Base-by-base conservation (phyloP, 1,140 invertebrate genomes). In the Ostrea edulis region DNA sequence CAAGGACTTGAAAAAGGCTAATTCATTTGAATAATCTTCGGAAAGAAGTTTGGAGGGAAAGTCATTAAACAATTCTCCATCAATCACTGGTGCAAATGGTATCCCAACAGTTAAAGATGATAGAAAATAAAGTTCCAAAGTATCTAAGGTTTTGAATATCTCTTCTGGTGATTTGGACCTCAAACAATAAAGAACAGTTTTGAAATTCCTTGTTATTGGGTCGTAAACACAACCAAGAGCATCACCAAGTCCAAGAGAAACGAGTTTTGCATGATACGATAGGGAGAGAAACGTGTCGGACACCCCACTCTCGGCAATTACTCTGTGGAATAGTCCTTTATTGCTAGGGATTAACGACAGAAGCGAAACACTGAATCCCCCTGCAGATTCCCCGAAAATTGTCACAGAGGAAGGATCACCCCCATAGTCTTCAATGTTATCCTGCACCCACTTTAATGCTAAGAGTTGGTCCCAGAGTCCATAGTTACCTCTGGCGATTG, bases 391-490 rank as follows among this genome's bases (percentile, higher is more conserved):
- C 2, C 97, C 97, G 84, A 97, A 95, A 2, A 97, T 92, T 0
- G 97, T 97, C 0, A 98, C 95, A 54, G 96, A 95, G 17, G 96
- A 94, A 0, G 96, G 95, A 94, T 97, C 96, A 8, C 97, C 97
- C 5, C 97, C 97, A 92, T 97, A 97, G 35, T 95, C 94, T 22
- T 94, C 94, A 65, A 97, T 97, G 93, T 97, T 97, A 85, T 96
- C 95, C 83, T 96, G 94, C 2, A 97, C 94, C 97, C 97, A 98
- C 22, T 96, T 91, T 20, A 98, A 91, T 0, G 97, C 97, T 85
- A 97, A 92, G 87, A 96, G 96, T 88, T 97, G 97, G 93, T 97
- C 97, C 86, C 89, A 89, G 1, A 93, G 85, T 7, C 90, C 90
- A 53, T 90, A 88, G 86, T 93, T 93, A 25, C 84, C 97, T 94